These are phyloP conservation scores for Brachionus asplanchnoidis DNA, from an alignment of 1,140 invertebrate species.

Conservation along the genomic window DNA sequence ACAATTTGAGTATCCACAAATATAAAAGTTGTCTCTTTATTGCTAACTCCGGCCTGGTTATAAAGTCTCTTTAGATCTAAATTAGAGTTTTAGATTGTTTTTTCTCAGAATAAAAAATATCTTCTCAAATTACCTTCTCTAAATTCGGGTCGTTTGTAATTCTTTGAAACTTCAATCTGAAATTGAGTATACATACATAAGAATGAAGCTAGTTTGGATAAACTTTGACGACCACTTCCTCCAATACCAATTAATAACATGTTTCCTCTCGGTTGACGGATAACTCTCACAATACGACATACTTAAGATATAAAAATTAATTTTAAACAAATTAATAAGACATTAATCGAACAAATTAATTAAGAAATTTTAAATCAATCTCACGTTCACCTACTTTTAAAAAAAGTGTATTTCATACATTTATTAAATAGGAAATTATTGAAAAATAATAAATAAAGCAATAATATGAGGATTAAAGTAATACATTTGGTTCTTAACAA, in stretches of 20 bases:
- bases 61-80: conserved; percentile 72
- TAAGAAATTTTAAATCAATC: too few relatives aligned
- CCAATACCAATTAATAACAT: conserved; percentile 75
- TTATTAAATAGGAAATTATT: too few relatives aligned
- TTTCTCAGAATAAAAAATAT: conserved; percentile 42
- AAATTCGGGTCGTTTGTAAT: conserved; percentile 71
- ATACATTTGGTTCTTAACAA: too few relatives aligned
- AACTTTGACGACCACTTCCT: conserved; percentile 57
- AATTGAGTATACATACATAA: conserved; percentile 72
- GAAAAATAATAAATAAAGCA: too few relatives aligned
- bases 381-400: too few relatives aligned
- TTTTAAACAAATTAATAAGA: neutral
- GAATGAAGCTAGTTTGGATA: conserved; percentile 53
- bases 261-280: conserved; percentile 75
- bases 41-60: conserved; percentile 66
- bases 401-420: too few relatives aligned
- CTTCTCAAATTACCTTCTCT: conserved; percentile 59
- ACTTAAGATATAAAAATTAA: conserved; percentile 54
- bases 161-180: conserved; percentile 71
- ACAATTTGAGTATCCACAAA: conserved; percentile 70
- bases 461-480: too few relatives aligned
- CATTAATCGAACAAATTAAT: too few relatives aligned
- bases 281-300: conserved; percentile 70
- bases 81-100: conserved; percentile 17
- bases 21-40: conserved; percentile 70